Conservation (phyloP, 92 coral and sea anemone genomes). For the Chrysogorgia sp. region DNA sequence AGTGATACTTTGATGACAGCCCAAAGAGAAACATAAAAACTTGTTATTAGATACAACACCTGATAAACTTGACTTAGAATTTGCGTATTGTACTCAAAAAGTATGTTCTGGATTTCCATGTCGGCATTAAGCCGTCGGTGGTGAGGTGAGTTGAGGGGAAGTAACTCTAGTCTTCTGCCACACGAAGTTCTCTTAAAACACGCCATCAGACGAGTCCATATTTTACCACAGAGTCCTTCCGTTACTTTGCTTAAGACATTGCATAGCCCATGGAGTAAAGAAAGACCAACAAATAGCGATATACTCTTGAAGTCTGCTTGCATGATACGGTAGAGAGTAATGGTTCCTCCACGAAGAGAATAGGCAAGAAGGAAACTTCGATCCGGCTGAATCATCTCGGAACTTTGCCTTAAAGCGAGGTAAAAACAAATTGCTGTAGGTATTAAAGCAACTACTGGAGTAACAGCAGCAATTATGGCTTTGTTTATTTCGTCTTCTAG, state of each 20-base stretch:
- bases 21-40: background rate
- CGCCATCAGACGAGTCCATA: slow-evolving; percentile 35
- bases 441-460: slow-evolving; percentile 55
- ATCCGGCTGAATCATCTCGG: slow-evolving; percentile 59
- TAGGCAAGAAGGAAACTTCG: slow-evolving; percentile 51
- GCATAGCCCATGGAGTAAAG: slow-evolving; percentile 62
- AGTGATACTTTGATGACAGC: slow-evolving; percentile 41
- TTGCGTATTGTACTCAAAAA: slow-evolving; percentile 57
- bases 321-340: slow-evolving; percentile 64
- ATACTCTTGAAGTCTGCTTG: slow-evolving; percentile 71
- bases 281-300: slow-evolving; percentile 57
- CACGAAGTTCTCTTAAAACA: slow-evolving; percentile 29
- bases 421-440: background rate
- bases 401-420: slow-evolving; percentile 50
- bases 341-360: slow-evolving; percentile 42
- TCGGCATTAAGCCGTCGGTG: slow-evolving; percentile 81
- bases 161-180: slow-evolving; percentile 10
- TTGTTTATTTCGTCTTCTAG: slow-evolving; percentile 38
- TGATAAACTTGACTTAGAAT: background rate
- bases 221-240: slow-evolving; percentile 62
- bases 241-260: slow-evolving; percentile 67
- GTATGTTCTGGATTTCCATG: slow-evolving; percentile 69
- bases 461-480: slow-evolving; percentile 62
- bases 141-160: slow-evolving; percentile 54
- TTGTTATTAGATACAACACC: background rate